Base-by-base conservation (phyloP, 92 coral and sea anemone species). In the Umimayanthus chanpuru region DNA sequence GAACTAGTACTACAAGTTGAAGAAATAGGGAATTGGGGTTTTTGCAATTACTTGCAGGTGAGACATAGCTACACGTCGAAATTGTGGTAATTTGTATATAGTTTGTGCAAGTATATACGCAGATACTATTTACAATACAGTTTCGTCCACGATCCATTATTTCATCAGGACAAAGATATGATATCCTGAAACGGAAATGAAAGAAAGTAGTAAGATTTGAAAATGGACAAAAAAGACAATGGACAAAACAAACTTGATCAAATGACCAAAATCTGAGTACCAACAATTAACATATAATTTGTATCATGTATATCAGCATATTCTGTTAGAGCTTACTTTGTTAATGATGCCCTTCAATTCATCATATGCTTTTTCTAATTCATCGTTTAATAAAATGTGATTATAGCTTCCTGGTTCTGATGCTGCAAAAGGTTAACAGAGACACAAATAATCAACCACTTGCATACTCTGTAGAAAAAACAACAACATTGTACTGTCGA, bases 341-440 rank as follows among this genome's bases (percentile, higher is more conserved):
- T 79, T 90, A 36, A 97, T 92, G 49, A 91, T 81, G 77, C 76
- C 85, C 72, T 95, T 95, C 50, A 97, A 91, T 36, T 94, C 94
- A 21, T 67, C 77, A 84, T 97, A 97, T 15, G 97, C 93, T 73
- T 73, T 80, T n/a, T 97, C 94, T 50, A 97, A 91, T 47, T 94
- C 96, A 92, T 95, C 99, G 80, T 97, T 97, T 6, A 97, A 78
- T 73, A 97, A 77, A 75, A 90, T 86, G 61, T 88, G 92, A 78
- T 97, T 86, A 65, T 92, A 95, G 65, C 93, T 94, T 61, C 93
- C 99, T 9, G 99, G 97, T 50, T 88, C 89, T 12, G 86, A 85
- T 74, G 95, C 99, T 96, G 85, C 23, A 87, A 92, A n/a, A 87
- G 64, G 66, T 73, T 2, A 80, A 89, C 50, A 47, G 15, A 6